Base-by-base conservation (phyloP, 2,888 invertebrate species). In the Pelosia muscerda region DNA sequence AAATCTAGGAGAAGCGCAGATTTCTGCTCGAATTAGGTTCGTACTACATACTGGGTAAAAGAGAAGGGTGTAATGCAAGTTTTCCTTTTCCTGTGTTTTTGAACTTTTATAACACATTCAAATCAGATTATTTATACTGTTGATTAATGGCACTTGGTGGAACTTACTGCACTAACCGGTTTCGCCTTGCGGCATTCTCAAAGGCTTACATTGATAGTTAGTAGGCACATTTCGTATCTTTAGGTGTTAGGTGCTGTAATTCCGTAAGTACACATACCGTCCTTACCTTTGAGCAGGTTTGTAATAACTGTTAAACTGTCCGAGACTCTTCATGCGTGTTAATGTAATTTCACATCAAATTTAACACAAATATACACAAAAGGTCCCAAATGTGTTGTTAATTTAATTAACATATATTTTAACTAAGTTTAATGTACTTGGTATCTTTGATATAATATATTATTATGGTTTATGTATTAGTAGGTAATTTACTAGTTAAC, bases 301-400 rank as follows among this genome's bases (percentile, higher is more conserved):
- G 70, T 65, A 70, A 60, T 22, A 25, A 23, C 9, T 38, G 13
- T 68, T 71, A 59, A 62, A 76, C n/a, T 67, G 63, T 13, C 64
- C 31, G 10, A 28, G 26, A 22, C 56, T 61, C 61, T 71, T 73
- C 63, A 69, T n/a, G 65, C 68, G 54, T 57, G 55, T 19, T 70
- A 66, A 74, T 76, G 74, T 74, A 72, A 77, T 77, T 74, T 62
- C 22, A 10, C 26, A 22, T 9, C 42, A 57, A 54, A 57, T n/a
- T 59, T 38, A n/a, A 38, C 23, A 22, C 38, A 25, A 19, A 59
- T 38, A 34, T 59, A 22, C 28, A 62, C 62, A 53, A 62, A 54
- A 22, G 49, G 49, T 13, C 26, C 61, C 26, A 53, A 62, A 62
- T 28, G 28, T 28, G 22, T 15, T 23, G 26, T 54, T 54, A 62